Percentiles rank a stretch among this genome's conserved stretches.
Conservation (phyloP, 2,113 vertebrate species). For the Rhizomys pruinosus region DNA sequence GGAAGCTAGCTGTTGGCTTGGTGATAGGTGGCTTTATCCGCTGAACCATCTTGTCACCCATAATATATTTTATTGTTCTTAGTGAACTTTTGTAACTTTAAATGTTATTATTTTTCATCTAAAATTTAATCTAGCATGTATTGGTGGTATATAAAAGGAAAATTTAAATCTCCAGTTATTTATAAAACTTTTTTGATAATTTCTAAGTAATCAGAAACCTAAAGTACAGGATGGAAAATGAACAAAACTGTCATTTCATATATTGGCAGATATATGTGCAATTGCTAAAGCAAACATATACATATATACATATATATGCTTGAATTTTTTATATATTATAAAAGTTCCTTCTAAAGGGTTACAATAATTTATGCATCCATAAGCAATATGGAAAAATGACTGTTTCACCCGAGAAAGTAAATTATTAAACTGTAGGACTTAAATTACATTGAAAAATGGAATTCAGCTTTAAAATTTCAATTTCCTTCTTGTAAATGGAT, state of each 20-base stretch:
- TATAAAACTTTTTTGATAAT: neutral
- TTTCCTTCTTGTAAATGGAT: neutral
- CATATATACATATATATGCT: neutral
- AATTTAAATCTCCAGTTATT: slow-evolving; percentile 19
- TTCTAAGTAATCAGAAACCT: slow-evolving; percentile 11
- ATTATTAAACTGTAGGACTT: neutral
- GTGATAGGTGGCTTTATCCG: neutral
- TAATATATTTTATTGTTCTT: neutral
- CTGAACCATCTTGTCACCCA: neutral
- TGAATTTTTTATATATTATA: neutral
- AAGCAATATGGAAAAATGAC: neutral
- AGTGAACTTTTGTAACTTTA: slow-evolving; percentile 9
- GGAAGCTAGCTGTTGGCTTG: too few relatives aligned
- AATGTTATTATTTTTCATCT: neutral
- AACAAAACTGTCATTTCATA: neutral
- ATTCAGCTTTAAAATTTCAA: neutral
- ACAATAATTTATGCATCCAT: neutral
- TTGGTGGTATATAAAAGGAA: neutral
- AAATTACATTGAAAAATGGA: neutral
- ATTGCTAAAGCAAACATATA: neutral
- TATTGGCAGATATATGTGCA: neutral
- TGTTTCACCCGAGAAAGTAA: neutral
- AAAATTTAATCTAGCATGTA: neutral
- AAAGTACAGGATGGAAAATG: neutral
- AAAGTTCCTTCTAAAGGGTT: neutral